Base-by-base conservation (phyloP, 1,140 invertebrate genomes). In the Pissodes strobi region DNA sequence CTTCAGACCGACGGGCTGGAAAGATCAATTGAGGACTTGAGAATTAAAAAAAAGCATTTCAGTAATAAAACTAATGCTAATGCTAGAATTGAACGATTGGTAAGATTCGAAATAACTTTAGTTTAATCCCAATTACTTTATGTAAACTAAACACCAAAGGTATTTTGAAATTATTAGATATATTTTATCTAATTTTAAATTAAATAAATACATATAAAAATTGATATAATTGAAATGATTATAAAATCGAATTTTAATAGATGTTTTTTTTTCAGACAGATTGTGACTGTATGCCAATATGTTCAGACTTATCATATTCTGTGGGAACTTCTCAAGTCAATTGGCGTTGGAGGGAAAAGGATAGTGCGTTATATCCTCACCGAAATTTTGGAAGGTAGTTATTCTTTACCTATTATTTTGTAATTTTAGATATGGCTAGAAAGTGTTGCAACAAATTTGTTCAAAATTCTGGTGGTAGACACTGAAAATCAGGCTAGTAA, bases 211-310 rank as follows among this genome's bases (percentile, higher is more conserved):
- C 8, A 1, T 8, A 49, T 49, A 6, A 12, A 34, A 52, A 34
- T 12, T 18, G 25, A 13, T 19, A 22, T 12, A 12, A 12, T 48
- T n/a, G 23, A 45, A 27, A 56, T 21, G 22, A 41, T 30, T 27
- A 8, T 9, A 5, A 34, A 49, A 25, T 25, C 9, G 19, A 45
- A 17, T 15, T 19, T 45, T 22, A 4, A 4, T 19, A 18, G 13
- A 19, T 45, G 5, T 18, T 45, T 45, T 3, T 5, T 22, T 15
- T 19, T 46, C 25, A 17, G 8, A 34, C 58, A 6, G 41, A 2
- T 60, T 89, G 87, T 71, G 58, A 76, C 38, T 82, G 80, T 69
- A 64, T 80, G 43, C 77, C 76, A n/a, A 60, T 74, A 5, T 82
- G 79, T 52, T 70, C 72, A 1, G 74, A 76, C 22, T 57, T 80